phyloP scores from a whole-genome alignment of 2,888 invertebrate species.

The Drosophila merina region DNA sequence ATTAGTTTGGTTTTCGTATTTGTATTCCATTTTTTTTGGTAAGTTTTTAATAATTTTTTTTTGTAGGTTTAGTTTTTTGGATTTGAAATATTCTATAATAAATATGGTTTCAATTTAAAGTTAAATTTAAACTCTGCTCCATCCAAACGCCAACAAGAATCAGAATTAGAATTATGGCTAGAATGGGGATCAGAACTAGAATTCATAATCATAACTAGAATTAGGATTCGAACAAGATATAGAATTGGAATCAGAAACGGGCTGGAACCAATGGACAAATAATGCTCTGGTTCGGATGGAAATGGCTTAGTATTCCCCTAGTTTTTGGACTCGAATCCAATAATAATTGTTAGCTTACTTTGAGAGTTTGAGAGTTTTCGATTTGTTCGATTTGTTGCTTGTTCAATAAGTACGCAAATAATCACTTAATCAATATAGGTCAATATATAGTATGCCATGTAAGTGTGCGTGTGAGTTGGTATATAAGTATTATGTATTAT shows the following conservation, averaged over 20 bases:
- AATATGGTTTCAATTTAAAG: conserved; percentile 59
- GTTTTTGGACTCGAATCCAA: conserved; percentile 44
- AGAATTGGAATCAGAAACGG: conserved; percentile 29
- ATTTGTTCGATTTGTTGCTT: conserved; percentile 51
- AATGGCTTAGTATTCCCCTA: conserved; percentile 47
- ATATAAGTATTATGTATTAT: conserved; percentile 55
- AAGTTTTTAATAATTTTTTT: conserved; percentile 4
- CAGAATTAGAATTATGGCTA: conserved; percentile 52
- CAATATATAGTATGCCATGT: conserved; percentile 65
- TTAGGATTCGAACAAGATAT: conserved; percentile 29
- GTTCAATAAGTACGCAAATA: conserved; percentile 67
- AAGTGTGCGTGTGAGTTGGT: conserved; percentile 57
- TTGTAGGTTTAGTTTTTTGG: conserved; percentile 40
- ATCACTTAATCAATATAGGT: conserved; percentile 74
- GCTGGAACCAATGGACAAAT: conserved; percentile 34
- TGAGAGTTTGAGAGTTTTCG: conserved; percentile 47
- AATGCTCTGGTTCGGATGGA: conserved; percentile 49
- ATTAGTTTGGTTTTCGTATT: conserved; percentile 54
- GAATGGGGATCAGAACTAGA: conserved; percentile 35
- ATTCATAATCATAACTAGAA: conserved; percentile 18
- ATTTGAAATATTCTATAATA: conserved; percentile 63
- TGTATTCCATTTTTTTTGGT: conserved; percentile 25
- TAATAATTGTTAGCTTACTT: conserved; percentile 67
- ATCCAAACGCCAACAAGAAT: conserved; percentile 65
- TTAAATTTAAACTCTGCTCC: conserved; percentile 52